Percentiles rank a stretch among this genome's conserved stretches.
These are phyloP conservation scores for Melanogrammus aeglefinus DNA, from an alignment of 2,797 vertebrate genomes.

Conservation along the genomic window DNA sequence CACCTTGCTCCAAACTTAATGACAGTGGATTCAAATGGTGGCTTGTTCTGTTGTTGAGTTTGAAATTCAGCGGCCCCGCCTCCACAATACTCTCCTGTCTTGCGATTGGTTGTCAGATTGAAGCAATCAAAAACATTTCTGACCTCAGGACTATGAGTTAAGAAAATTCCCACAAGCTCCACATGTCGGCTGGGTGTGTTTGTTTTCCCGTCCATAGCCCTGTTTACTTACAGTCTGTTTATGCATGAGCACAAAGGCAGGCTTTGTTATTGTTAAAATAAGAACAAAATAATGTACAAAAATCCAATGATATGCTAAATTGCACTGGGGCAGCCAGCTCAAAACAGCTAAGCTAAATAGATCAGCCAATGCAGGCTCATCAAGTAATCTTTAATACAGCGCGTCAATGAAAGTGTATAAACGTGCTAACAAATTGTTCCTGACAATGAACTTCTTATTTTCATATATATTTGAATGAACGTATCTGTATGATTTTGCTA, in stretches of 20 bases:
- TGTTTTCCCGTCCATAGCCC: not conserved
- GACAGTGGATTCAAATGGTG: too few relatives aligned
- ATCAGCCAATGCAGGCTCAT: not conserved
- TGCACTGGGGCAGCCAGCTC: not conserved
- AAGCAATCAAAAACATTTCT: too few relatives aligned
- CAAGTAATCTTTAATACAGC: not conserved
- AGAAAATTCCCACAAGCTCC: too few relatives aligned
- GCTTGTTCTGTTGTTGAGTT: too few relatives aligned
- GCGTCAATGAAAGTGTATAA: not conserved
- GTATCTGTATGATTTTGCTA: not conserved
- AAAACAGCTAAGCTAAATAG: conserved; percentile 1
- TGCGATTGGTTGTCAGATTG: too few relatives aligned
- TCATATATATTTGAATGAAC: too few relatives aligned
- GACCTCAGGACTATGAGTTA: too few relatives aligned
- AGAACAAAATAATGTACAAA: conserved; percentile 46
- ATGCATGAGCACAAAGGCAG: conserved; percentile 17
- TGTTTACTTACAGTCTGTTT: not conserved
- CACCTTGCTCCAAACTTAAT: too few relatives aligned
- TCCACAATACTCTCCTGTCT: too few relatives aligned
- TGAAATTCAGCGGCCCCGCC: too few relatives aligned
- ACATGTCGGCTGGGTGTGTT: not conserved
- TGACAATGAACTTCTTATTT: too few relatives aligned
- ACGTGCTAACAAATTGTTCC: not conserved
- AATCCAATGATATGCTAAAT: conserved; percentile 51
- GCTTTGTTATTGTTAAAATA: conserved; percentile 42